These are phyloP conservation scores for Margarornis squamiger DNA, from an alignment of 2,797 vertebrate species.

Conservation along the genomic window DNA sequence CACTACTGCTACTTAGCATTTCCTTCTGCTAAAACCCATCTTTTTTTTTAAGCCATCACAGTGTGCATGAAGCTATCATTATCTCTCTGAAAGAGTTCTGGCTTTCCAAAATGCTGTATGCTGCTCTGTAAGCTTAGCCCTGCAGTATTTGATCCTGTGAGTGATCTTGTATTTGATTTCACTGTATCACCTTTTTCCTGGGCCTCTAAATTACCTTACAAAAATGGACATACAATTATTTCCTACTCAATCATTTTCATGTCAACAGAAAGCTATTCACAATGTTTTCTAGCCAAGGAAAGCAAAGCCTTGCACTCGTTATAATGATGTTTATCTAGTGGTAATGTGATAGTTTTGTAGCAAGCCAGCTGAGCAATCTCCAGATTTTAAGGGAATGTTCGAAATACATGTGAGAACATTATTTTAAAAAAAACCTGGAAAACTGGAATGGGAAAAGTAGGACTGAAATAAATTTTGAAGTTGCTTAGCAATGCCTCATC, in stretches of 20 bases:
- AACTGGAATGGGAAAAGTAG: neutral
- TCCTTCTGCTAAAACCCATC: neutral
- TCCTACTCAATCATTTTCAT: neutral
- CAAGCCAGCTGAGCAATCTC: slow-evolving; percentile 7
- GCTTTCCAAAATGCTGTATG: neutral
- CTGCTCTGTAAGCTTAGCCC: neutral
- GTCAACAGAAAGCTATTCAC: neutral
- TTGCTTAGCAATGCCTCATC: neutral
- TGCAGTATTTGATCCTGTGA: neutral
- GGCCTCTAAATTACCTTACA: neutral
- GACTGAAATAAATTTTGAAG: neutral
- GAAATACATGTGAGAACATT: neutral
- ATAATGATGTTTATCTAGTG: neutral
- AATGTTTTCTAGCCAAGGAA: neutral
- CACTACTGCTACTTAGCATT: neutral
- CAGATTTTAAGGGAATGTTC: neutral
- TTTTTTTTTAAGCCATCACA: neutral
- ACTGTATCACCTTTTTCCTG: neutral
- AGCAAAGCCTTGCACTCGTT: neutral
- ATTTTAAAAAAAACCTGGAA: neutral
- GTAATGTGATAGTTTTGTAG: neutral
- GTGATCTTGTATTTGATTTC: neutral
- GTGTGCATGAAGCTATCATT: neutral
- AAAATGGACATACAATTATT: neutral
- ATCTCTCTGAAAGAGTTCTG: neutral